Percentiles rank a stretch among this genome's conserved stretches.
Evolutionary conservation across 2,888 invertebrate species (phyloP).

Genomic region (Malthinus seriepunctatus): DNA sequence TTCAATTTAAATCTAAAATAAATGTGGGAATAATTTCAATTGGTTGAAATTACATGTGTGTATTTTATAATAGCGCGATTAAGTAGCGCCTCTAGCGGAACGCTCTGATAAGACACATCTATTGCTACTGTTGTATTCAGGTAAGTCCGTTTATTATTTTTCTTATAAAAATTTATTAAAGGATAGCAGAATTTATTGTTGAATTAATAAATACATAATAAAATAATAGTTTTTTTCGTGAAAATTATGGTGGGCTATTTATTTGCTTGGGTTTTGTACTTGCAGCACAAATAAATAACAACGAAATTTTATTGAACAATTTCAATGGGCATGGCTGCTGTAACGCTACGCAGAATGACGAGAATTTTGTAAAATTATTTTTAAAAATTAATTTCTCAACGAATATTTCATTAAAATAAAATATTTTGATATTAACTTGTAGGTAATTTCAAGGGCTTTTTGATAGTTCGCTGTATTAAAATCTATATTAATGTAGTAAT

Average conservation of each 20-base stretch:
- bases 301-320: conserved; percentile 2
- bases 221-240: conserved; percentile 6
- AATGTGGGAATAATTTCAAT: no score
- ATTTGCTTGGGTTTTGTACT: not conserved
- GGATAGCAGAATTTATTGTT: not conserved
- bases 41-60: no score
- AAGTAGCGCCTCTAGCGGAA: conserved; percentile 6
- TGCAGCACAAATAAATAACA: conserved; percentile 1
- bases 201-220: not conserved
- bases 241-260: not conserved
- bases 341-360: not conserved
- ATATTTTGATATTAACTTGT: not conserved
- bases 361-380: not conserved
- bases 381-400: conserved; percentile 1
- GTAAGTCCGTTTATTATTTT: conserved; percentile 1
- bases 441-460: not conserved
- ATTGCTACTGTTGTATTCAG: conserved; percentile 1
- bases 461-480: not conserved
- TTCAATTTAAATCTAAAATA: no score
- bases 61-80: not conserved
- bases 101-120: not conserved
- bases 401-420: not conserved
- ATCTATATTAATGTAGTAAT: no score
- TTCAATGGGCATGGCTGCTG: conserved; percentile 4
- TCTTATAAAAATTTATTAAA: not conserved